Conservation (phyloP, 2,797 vertebrate genomes). For the Pelochelys cantorii region DNA sequence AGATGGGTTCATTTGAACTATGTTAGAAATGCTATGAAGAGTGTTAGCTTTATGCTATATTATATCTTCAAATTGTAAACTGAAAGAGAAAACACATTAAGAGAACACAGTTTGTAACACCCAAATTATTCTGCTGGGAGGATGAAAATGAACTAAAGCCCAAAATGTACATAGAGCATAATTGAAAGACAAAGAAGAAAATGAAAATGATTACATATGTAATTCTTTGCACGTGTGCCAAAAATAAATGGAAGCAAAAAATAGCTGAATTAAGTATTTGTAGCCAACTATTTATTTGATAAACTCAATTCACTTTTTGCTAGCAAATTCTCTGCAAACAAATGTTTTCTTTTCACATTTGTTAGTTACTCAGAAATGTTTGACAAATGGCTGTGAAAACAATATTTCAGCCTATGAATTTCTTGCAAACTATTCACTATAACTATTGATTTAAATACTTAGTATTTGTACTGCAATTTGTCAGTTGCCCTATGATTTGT, state of each 20-base stretch:
- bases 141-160: slow-evolving; percentile 22
- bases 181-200: slow-evolving; percentile 47
- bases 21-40: neutral
- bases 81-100: slow-evolving; percentile 2
- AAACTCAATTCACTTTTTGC: rapidly evolving
- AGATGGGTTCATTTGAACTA: slow-evolving; percentile 10
- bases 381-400: neutral
- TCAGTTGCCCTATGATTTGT: neutral
- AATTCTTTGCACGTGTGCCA: slow-evolving; percentile 34
- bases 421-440: neutral
- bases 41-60: neutral
- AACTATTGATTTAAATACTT: neutral
- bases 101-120: neutral
- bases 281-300: slow-evolving; percentile 33
- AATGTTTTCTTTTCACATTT: neutral
- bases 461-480: neutral
- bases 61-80: neutral
- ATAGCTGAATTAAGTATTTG: slow-evolving; percentile 16
- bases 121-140: slow-evolving; percentile 16
- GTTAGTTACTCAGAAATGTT: neutral
- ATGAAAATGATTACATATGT: slow-evolving; percentile 51
- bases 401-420: neutral
- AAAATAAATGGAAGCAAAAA: slow-evolving; percentile 52
- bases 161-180: slow-evolving; percentile 26
- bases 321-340: slow-evolving; percentile 20